Conservation (phyloP, 2,113 vertebrate genomes). For the Vulpes vulpes region DNA sequence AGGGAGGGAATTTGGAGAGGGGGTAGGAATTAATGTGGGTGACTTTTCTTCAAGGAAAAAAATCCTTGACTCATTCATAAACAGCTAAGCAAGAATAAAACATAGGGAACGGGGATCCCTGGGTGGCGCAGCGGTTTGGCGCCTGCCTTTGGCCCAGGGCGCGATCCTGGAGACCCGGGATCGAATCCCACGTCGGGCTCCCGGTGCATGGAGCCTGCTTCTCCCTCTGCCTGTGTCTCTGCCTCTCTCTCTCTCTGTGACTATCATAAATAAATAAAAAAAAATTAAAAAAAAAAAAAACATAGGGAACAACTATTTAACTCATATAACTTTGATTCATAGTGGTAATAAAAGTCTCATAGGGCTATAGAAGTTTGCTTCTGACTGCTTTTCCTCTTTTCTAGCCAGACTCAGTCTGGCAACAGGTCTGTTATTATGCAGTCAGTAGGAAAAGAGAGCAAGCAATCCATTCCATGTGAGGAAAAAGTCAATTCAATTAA, state of each 20-base stretch:
- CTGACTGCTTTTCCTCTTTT: slow-evolving; percentile 34
- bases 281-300: background rate
- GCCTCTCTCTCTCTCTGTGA: too few relatives aligned
- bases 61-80: slow-evolving; percentile 27
- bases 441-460: background rate
- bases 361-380: slow-evolving; percentile 20
- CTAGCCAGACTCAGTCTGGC: background rate
- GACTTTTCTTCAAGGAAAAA: slow-evolving; percentile 22
- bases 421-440: background rate
- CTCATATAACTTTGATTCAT: slow-evolving; percentile 28
- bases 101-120: background rate
- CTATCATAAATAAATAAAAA: too few relatives aligned
- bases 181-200: too few relatives aligned
- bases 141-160: too few relatives aligned
- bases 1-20: background rate
- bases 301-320: slow-evolving; percentile 24
- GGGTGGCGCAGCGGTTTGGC: too few relatives aligned
- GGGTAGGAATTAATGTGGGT: background rate
- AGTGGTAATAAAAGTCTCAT: slow-evolving; percentile 29
- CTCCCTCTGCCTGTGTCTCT: too few relatives aligned
- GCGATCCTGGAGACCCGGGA: too few relatives aligned
- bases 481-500: slow-evolving; percentile 16
- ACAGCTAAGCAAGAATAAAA: slow-evolving; percentile 53
- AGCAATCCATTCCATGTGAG: background rate
- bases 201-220: too few relatives aligned